Evolutionary conservation across 2,113 vertebrate genomes (phyloP).

Genomic region (Scomber colias): DNA sequence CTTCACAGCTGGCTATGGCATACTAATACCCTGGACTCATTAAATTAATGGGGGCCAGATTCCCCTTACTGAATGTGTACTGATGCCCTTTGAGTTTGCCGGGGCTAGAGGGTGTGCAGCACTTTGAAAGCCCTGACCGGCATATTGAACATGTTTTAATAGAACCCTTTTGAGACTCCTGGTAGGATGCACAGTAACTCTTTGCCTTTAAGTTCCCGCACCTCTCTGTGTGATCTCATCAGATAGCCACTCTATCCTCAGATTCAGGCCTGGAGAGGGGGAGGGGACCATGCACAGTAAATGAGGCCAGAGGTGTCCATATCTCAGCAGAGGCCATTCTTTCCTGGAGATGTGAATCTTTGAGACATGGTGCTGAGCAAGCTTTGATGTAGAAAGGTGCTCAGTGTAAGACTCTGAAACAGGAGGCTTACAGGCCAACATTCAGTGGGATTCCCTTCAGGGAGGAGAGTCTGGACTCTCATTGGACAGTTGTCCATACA

Average conservation of each 20-base stretch:
- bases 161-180: conserved; percentile 84
- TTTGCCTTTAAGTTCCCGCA: conserved; percentile 82
- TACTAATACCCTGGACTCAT: conserved; percentile 87
- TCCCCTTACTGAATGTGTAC: conserved; percentile 77
- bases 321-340: conserved; percentile 85
- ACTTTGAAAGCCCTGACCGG: conserved; percentile 86
- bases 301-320: conserved; percentile 83
- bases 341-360: conserved; percentile 82
- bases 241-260: conserved; percentile 78
- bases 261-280: conserved; percentile 74
- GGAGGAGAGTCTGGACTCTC: conserved; percentile 64
- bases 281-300: conserved; percentile 73
- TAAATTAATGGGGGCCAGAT: conserved; percentile 86
- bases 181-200: conserved; percentile 83
- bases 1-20: conserved; percentile 81
- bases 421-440: conserved; percentile 68
- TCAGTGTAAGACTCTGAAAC: conserved; percentile 72
- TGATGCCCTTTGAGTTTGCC: conserved; percentile 86
- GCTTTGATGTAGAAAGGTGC: conserved; percentile 86
- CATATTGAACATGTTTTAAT: conserved; percentile 86
- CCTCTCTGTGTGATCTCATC: conserved; percentile 82
- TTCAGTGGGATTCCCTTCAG: conserved; percentile 76
- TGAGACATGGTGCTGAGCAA: conserved; percentile 70
- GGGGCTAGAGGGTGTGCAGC: conserved; percentile 80
- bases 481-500: conserved; percentile 63